Evolutionary conservation across 2,113 vertebrate species (phyloP).

Genomic region (Pseudolaguvia tuberculata): DNA sequence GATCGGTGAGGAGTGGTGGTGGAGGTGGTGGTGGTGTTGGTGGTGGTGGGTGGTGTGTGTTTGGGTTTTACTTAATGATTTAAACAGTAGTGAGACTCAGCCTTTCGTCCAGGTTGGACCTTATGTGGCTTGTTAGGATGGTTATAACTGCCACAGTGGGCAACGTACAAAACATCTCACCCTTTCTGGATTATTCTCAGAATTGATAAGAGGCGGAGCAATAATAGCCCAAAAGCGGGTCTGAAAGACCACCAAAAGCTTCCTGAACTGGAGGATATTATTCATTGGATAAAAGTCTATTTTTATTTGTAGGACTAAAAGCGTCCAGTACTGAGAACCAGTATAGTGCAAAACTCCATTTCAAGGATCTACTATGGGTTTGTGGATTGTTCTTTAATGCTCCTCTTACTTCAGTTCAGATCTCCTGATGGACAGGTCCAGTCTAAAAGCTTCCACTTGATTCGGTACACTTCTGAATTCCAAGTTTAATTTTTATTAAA

Average conservation of each 20-base stretch:
- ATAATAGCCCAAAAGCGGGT: too few species aligned
- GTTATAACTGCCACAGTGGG: not conserved
- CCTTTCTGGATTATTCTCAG: not conserved
- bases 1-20: not conserved
- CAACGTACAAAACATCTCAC: not conserved
- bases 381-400: too few species aligned
- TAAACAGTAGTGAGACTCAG: not conserved
- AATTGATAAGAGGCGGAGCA: not conserved
- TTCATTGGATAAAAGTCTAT: not conserved
- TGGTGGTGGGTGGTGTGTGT: too few species aligned
- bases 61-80: slow-evolving; percentile 3
- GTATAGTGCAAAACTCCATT: too few species aligned
- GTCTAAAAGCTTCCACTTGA: too few species aligned
- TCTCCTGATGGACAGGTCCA: too few species aligned
- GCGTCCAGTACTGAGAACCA: too few species aligned
- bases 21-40: too few species aligned
- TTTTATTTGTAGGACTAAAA: not conserved
- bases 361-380: too few species aligned
- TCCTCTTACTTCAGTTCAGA: too few species aligned
- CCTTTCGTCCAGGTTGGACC: not conserved
- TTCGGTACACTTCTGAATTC: too few species aligned
- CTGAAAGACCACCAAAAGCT: not conserved
- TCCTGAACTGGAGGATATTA: not conserved
- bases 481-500: not conserved
- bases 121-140: not conserved